Evolutionary conservation across 2,888 invertebrate genomes (phyloP).

Genomic region (Lacanobia wlatinum): DNA sequence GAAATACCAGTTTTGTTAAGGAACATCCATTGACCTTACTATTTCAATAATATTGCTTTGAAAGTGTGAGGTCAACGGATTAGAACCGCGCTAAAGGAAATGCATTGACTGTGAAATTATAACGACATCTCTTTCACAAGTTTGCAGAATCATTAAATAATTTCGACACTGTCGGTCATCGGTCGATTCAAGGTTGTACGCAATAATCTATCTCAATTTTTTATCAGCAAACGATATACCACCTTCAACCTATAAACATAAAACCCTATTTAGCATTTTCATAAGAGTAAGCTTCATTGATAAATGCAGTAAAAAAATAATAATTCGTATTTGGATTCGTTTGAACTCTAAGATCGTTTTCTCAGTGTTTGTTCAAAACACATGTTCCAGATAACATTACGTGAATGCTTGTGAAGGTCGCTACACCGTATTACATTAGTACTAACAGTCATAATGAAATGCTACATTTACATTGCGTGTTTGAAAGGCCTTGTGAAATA

Average conservation of each 20-base stretch:
- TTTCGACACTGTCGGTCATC: slow-evolving; percentile 28
- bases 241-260: slow-evolving; percentile 22
- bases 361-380: slow-evolving; percentile 42
- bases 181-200: slow-evolving; percentile 33
- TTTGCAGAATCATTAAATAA: slow-evolving; percentile 15
- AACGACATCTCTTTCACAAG: slow-evolving; percentile 32
- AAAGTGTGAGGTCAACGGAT: slow-evolving; percentile 32
- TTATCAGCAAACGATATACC: slow-evolving; percentile 32
- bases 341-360: slow-evolving; percentile 41
- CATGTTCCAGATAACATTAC: slow-evolving; percentile 37
- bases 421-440: slow-evolving; percentile 31
- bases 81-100: slow-evolving; percentile 9
- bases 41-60: background rate
- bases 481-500: slow-evolving; percentile 43
- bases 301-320: slow-evolving; percentile 52
- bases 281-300: slow-evolving; percentile 20
- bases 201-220: slow-evolving; percentile 24
- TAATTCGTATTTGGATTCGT: slow-evolving; percentile 21
- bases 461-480: slow-evolving; percentile 43
- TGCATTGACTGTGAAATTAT: slow-evolving; percentile 33
- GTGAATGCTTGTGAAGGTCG: slow-evolving; percentile 47
- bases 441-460: slow-evolving; percentile 25
- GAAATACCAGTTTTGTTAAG: slow-evolving; percentile 1
- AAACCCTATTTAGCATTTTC: slow-evolving; percentile 4
- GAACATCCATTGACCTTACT: background rate